Evolutionary conservation across 1,140 invertebrate species (phyloP), one percentile per base, ranked within the genome.

Genomic region (Nebria ingens): DNA sequence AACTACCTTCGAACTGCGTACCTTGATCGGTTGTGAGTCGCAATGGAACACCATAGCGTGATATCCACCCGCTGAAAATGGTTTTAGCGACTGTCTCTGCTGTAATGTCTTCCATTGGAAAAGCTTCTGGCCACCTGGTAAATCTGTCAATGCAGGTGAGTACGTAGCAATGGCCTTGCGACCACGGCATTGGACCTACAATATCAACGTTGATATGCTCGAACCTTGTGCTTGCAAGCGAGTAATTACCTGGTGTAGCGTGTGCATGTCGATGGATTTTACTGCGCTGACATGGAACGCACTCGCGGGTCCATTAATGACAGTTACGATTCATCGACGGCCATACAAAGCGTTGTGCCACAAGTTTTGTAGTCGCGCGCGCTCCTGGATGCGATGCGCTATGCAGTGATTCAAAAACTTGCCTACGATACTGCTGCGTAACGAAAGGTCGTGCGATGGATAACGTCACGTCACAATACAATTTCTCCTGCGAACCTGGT

Each of bases 41-140:
- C 13, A 4, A 13, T 2, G 25, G 13, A 6, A 13, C 25, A 6
- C 25, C 25, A 13, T 6, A 29, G 4, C 25, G 4, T 13, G 25
- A 29, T 6, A 29, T 13, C 25, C 13, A 29, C n/a, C n/a, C n/a
- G n/a, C n/a, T 52, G 19, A 67, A 57, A 20, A 77, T 60, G 2
- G 66, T 60, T 19, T 56, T 22, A 0, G 65, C 63, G 1, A 73
- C 62, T 4, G 65, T 65, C 22, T 67, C 61, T 6, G 72, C 70
- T 6, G 64, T 59, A 1, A 71, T 72, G 21, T 76, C 68, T 13
- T 52, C 15, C 0, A 75, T 22, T 2, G 74, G 74, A 17, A 71
- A 54, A 1, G 69, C 68, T 62, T 75, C 73, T 0, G 68, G 71
- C 72, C 71, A 79, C 13, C 69, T 54, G 2, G 75, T 73, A 52